These are phyloP conservation scores for Anguilla marmorata DNA, from an alignment of 2,797 vertebrate species.

Conservation along the genomic window DNA sequence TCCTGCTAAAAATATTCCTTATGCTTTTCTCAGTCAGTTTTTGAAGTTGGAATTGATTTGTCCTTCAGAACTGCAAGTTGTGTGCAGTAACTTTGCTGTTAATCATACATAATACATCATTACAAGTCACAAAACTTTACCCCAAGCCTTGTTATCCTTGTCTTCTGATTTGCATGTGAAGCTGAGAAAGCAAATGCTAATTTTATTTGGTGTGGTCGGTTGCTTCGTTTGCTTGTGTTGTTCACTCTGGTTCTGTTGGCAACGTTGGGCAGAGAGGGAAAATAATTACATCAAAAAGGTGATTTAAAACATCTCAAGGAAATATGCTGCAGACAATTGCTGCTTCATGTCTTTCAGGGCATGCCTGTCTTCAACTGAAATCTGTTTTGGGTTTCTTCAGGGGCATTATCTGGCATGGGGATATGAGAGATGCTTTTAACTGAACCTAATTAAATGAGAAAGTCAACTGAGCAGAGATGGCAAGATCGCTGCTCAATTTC, in stretches of 20 bases:
- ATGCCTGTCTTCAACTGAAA: not conserved
- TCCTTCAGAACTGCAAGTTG: not conserved
- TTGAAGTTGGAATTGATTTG: not conserved
- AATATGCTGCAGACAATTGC: not conserved
- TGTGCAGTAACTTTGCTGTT: not conserved
- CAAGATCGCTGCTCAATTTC: conserved; percentile 7
- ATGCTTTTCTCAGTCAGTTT: not conserved
- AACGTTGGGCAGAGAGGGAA: not conserved
- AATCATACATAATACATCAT: not conserved
- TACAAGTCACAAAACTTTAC: not conserved
- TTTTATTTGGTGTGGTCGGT: not conserved
- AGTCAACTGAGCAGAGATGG: conserved; percentile 15
- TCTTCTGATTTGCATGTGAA: not conserved
- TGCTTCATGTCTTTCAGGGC: not conserved
- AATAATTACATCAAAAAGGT: not conserved
- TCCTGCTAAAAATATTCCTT: too few species aligned
- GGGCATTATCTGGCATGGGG: not conserved
- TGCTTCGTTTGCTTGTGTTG: not conserved
- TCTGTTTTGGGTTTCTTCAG: not conserved
- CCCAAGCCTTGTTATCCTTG: not conserved
- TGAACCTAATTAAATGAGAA: not conserved
- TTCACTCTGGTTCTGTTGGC: not conserved
- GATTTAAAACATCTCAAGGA: not conserved
- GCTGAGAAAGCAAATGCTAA: not conserved
- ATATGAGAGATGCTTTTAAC: not conserved